phyloP scores from a whole-genome alignment of 2,797 vertebrate genomes.

The Takifugu rubripes region DNA sequence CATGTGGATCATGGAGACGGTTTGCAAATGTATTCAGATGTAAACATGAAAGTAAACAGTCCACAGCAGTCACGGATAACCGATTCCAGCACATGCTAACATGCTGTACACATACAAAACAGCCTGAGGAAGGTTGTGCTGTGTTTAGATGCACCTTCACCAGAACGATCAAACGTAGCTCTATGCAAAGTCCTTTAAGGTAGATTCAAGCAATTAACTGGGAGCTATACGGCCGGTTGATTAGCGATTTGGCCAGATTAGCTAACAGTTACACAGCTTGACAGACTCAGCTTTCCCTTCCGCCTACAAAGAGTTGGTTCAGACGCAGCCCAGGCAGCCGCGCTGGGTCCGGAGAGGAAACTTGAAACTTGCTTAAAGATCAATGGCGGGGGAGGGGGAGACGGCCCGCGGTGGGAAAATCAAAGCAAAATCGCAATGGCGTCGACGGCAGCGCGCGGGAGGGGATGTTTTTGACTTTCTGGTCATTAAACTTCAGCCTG shows the following conservation, averaged over 20 bases:
- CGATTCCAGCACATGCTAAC: neutral
- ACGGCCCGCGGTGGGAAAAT: conserved; percentile 13
- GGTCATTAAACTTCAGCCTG: conserved; percentile 46
- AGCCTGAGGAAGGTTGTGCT: no score
- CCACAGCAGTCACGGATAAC: conserved; percentile 2
- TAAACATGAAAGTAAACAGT: neutral
- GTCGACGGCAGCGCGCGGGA: conserved; percentile 12
- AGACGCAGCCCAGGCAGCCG: neutral
- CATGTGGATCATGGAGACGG: neutral
- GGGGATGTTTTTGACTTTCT: conserved; percentile 8
- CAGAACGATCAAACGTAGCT: conserved; percentile 22
- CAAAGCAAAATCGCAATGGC: conserved; percentile 2
- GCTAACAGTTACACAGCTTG: conserved; percentile 35
- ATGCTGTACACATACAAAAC: no score
- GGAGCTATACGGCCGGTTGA: conserved; percentile 42
- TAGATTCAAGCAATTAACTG: conserved; percentile 48
- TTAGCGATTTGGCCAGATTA: conserved; percentile 48
- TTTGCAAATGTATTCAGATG: neutral
- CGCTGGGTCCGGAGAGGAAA: neutral
- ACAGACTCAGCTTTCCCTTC: conserved; percentile 8
- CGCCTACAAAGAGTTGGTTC: conserved; percentile 5
- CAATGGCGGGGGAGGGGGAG: neutral
- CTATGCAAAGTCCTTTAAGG: conserved; percentile 43
- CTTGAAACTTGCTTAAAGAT: neutral
- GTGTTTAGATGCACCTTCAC: conserved; percentile 37